Conservation (phyloP, 2,888 invertebrate species). For the Lissocephala sabroskyi region DNA sequence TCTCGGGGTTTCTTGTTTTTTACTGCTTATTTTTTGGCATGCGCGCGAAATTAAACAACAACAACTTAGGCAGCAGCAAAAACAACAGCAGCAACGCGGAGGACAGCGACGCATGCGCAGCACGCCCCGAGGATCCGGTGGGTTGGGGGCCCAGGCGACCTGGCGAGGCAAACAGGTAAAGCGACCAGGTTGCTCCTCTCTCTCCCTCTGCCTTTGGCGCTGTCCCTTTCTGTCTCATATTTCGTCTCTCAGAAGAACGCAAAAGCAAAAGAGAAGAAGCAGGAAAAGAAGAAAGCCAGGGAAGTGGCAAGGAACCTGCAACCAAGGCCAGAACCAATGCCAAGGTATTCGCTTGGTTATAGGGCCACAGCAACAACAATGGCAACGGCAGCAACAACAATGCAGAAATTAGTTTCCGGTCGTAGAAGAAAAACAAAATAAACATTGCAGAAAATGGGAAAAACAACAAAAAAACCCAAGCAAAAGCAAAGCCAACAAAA, state of each 20-base stretch:
- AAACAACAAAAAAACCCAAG: conserved; percentile 12
- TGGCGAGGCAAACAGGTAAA: conserved; percentile 12
- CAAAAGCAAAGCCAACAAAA: conserved; percentile 23
- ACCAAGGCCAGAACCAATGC: conserved; percentile 7
- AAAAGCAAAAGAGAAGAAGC: conserved; percentile 5
- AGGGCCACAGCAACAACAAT: conserved; percentile 3
- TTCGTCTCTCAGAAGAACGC: not conserved
- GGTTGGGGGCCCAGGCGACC: conserved; percentile 4
- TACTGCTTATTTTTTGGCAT: conserved; percentile 56
- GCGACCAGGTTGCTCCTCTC: conserved; percentile 4
- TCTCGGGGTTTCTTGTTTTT: not conserved
- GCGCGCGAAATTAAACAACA: conserved; percentile 49
- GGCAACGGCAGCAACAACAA: conserved; percentile 25
- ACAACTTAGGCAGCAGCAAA: conserved; percentile 8
- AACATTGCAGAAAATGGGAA: conserved; percentile 12
- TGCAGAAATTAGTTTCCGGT: conserved; percentile 66
- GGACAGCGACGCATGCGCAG: conserved; percentile 7
- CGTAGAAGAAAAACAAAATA: conserved; percentile 54
- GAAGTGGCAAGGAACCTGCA: conserved; percentile 3
- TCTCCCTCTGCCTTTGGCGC: no score
- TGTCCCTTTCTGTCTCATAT: not conserved
- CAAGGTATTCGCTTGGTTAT: not conserved
- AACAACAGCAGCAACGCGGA: conserved; percentile 4
- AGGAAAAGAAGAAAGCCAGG: no score
- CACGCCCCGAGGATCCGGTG: not conserved